A percentile compares a stretch with the other conserved stretches of the same genome.
These are phyloP conservation scores for Atherinosoma microstoma DNA, from an alignment of 2,797 vertebrate species.

Conservation along the genomic window DNA sequence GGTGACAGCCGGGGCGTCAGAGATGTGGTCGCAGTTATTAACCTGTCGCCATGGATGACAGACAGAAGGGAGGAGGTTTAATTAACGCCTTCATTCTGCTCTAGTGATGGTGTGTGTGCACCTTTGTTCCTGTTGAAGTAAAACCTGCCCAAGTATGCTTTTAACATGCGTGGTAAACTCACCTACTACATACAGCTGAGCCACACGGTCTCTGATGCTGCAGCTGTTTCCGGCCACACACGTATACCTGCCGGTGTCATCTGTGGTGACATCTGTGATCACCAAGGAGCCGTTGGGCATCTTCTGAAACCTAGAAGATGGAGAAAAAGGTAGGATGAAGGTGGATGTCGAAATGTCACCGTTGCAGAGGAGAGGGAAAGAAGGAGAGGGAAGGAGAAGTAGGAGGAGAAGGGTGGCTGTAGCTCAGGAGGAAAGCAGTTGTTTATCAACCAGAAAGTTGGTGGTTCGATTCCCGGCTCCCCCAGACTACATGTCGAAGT, in stretches of 20 bases:
- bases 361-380: neutral
- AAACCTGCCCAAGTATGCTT: conserved; percentile 3
- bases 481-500: too few species aligned
- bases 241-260: conserved; percentile 94
- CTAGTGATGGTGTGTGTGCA: conserved; percentile 20
- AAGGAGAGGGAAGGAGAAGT: too few species aligned
- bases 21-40: conserved; percentile 63
- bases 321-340: neutral
- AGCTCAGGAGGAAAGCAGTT: too few species aligned
- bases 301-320: conserved; percentile 88
- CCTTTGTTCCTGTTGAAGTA: conserved; percentile 36
- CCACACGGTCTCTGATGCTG: conserved; percentile 90
- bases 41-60: conserved; percentile 57
- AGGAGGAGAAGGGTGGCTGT: too few species aligned
- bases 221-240: conserved; percentile 98
- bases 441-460: too few species aligned
- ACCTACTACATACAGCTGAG: conserved; percentile 95
- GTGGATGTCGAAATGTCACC: neutral
- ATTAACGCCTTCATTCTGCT: conserved; percentile 59
- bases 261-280: conserved; percentile 89
- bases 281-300: conserved; percentile 94
- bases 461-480: too few species aligned
- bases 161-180: conserved; percentile 56
- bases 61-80: conserved; percentile 50
- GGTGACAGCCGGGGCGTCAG: conserved; percentile 51